A percentile compares a stretch with the other conserved stretches of the same genome.
phyloP scores from a whole-genome alignment of 2,888 invertebrate genomes.

The Cheilosia pagana region DNA sequence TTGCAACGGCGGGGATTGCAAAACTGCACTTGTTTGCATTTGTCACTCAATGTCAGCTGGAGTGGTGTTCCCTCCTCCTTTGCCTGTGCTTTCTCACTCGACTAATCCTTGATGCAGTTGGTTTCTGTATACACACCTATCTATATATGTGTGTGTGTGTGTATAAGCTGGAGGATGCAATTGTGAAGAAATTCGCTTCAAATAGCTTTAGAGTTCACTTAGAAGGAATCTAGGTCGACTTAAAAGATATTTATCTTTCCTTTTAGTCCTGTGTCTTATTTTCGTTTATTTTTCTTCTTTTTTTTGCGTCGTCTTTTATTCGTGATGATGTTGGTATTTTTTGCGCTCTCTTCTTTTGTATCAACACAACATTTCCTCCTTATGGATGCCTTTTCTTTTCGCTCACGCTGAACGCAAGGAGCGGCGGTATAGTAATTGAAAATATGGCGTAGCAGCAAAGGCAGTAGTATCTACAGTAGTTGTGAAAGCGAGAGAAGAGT shows the following conservation, averaged over 20 bases:
- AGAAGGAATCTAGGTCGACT: conserved; percentile 70
- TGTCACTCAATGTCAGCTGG: conserved; percentile 50
- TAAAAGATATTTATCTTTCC: conserved; percentile 70
- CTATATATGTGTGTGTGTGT: conserved; percentile 4
- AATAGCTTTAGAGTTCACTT: conserved; percentile 66
- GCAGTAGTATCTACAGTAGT: too few relatives aligned
- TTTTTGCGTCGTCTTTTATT: not conserved
- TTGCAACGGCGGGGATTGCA: not conserved
- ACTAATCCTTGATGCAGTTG: conserved; percentile 5
- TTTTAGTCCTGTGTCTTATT: conserved; percentile 35
- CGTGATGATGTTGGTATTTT: conserved; percentile 19
- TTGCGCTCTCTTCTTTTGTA: conserved; percentile 58
- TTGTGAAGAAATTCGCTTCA: conserved; percentile 68
- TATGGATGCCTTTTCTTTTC: conserved; percentile 50
- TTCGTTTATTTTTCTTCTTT: too few relatives aligned
- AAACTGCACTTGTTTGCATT: conserved; percentile 42
- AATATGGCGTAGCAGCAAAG: not conserved
- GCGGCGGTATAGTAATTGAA: conserved; percentile 8
- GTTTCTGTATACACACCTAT: not conserved
- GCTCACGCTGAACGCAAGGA: conserved; percentile 24
- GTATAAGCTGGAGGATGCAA: conserved; percentile 46
- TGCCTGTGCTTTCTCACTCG: not conserved
- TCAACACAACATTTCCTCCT: conserved; percentile 64
- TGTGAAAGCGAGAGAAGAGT: conserved; percentile 31
- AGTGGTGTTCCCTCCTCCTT: not conserved